A percentile compares a stretch with the other conserved stretches of the same genome.
These are phyloP conservation scores for Tetropium fuscum DNA, from an alignment of 2,888 invertebrate species.

Conservation along the genomic window DNA sequence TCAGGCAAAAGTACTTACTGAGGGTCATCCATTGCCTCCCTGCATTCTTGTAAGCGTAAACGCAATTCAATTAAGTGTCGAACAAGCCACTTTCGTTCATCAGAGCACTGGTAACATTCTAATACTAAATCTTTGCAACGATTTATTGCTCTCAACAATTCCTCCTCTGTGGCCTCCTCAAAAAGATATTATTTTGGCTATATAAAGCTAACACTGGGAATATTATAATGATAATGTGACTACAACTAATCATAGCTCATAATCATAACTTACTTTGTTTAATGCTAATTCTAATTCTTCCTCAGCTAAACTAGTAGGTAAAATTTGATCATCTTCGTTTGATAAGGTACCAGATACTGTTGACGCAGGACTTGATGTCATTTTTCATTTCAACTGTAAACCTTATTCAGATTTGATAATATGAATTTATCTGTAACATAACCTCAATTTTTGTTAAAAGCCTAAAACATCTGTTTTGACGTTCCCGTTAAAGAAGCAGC, in stretches of 20 bases:
- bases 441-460: too few relatives aligned
- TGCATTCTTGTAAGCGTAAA: constrained; percentile 82
- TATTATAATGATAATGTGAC: too few relatives aligned
- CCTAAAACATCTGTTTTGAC: too few relatives aligned
- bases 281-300: constrained; percentile 67
- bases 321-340: constrained; percentile 48
- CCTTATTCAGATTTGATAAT: too few relatives aligned
- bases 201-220: too few relatives aligned
- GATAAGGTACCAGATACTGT: constrained; percentile 35
- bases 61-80: constrained; percentile 88
- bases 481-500: too few relatives aligned
- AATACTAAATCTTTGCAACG: constrained; percentile 88
- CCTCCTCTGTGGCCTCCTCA: constrained; percentile 75
- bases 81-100: constrained; percentile 89
- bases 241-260: too few relatives aligned
- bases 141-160: constrained; percentile 82
- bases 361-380: constrained; percentile 26
- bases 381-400: too few relatives aligned
- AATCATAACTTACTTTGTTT: constrained; percentile 66
- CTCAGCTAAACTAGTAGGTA: constrained; percentile 67
- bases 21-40: constrained; percentile 75
- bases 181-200: too few relatives aligned
- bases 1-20: constrained; percentile 60
- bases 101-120: constrained; percentile 81
- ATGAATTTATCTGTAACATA: too few relatives aligned